Conservation (phyloP, 2,113 vertebrate genomes). For the Syrrhaptes paradoxus region DNA sequence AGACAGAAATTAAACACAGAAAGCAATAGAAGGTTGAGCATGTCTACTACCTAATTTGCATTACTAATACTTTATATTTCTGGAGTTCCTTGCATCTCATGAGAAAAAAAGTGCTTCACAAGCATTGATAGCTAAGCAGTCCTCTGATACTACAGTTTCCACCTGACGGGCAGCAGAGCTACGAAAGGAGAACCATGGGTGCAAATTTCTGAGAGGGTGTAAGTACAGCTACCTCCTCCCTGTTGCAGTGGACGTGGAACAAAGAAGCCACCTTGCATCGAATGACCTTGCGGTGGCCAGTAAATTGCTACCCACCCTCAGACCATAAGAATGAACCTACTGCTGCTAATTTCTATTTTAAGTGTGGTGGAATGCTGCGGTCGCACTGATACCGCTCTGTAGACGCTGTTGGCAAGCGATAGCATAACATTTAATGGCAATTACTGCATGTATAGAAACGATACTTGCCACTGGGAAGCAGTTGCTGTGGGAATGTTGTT, state of each 20-base stretch:
- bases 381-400: not conserved
- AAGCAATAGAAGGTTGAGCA: not conserved
- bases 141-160: not conserved
- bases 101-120: not conserved
- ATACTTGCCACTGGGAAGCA: not conserved
- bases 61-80: not conserved
- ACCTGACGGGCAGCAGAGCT: not conserved
- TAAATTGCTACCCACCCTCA: not conserved
- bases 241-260: not conserved
- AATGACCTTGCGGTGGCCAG: not conserved
- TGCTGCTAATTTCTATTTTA: conserved; percentile 20
- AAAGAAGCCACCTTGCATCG: not conserved
- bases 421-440: not conserved
- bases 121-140: not conserved
- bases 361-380: not conserved
- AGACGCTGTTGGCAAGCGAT: not conserved
- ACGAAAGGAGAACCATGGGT: fast-evolving
- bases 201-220: not conserved
- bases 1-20: not conserved
- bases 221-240: not conserved
- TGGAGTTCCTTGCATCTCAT: not conserved
- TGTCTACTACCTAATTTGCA: not conserved
- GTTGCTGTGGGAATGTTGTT: conserved; percentile 23
- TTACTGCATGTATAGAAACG: not conserved
- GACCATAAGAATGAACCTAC: not conserved